A percentile compares a stretch with the other conserved stretches of the same genome.
phyloP scores from a whole-genome alignment of 2,113 vertebrate genomes.

The Ctenodactylus gundi region DNA sequence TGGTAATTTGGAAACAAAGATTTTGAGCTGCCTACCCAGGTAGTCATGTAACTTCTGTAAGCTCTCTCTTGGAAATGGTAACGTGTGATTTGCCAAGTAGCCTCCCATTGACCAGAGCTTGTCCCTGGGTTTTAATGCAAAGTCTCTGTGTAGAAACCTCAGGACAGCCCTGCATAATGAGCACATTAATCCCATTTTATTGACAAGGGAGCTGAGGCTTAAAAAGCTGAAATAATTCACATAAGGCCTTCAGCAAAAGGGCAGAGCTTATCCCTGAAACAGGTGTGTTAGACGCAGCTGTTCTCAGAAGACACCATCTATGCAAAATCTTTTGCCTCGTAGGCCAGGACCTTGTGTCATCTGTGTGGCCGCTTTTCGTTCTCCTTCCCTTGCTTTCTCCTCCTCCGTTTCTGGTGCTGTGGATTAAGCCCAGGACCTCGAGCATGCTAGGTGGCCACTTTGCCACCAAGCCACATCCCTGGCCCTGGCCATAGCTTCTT shows the following conservation, averaged over 20 bases:
- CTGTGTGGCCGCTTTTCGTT: too few species aligned
- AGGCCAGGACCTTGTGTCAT: neutral
- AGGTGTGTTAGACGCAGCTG: neutral
- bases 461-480: neutral
- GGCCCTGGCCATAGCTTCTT: neutral
- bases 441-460: neutral
- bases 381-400: too few species aligned
- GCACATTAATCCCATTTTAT: neutral
- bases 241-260: neutral
- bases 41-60: neutral
- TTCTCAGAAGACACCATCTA: neutral
- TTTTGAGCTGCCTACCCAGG: accelerated
- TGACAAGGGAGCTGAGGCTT: neutral
- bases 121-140: neutral
- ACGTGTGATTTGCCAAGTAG: accelerated
- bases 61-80: neutral
- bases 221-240: neutral
- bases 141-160: neutral
- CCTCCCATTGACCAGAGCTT: neutral
- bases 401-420: neutral
- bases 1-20: neutral
- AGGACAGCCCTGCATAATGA: neutral
- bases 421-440: neutral
- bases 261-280: neutral
- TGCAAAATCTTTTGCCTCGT: accelerated